Evolutionary conservation across 1,140 invertebrate species (phyloP), one percentile per base, ranked within the genome.

Genomic region (Lepidurus packardi): DNA sequence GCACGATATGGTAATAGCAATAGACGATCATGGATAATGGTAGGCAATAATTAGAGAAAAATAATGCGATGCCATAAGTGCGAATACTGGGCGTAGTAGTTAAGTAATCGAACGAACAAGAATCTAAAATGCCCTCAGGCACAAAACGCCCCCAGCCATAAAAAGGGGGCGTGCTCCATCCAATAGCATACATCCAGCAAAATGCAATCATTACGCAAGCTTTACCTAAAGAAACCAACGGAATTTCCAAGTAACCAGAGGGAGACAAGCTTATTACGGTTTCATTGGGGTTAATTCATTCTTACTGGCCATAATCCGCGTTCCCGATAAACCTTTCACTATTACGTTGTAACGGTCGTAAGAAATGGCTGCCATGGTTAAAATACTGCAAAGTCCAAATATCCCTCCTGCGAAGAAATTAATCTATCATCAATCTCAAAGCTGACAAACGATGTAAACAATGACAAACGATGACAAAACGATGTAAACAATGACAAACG

Each of bases 111-210:
- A 93, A 93, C 42, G 93, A 93, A 82, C 93, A 95, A 24, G 92
- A 90, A 41, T 92, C 93, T 89, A 94, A 90, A 82, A 94, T 94
- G 74, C 92, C 92, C 86, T 94, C 93, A n/a, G 93, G 92, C 73
- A 94, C 92, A 85, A 94, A 95, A 82, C 91, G 76, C 47, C 76
- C 76, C 47, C 77, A 80, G 21, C 79, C 79, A 34, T 73, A 80
- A n/a, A 79, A 80, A 16, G 79, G 79, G 10, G 73, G 77, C 43
- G 77, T 73, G 43, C 74, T 78, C 79, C 79, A 80, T 7, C 76
- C 76, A 7, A 73, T 77, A 9, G 79, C 75, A 34, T 80, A 80
- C 7, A 44, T 43, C 79, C 79, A 80, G 44, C 75, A 77, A 77
- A 42, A 21, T 45, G 73, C 78, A n/a, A 78, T 73, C 73, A 75